These are phyloP conservation scores for Setophaga petechia DNA, from an alignment of 2,113 vertebrate species.

Conservation along the genomic window DNA sequence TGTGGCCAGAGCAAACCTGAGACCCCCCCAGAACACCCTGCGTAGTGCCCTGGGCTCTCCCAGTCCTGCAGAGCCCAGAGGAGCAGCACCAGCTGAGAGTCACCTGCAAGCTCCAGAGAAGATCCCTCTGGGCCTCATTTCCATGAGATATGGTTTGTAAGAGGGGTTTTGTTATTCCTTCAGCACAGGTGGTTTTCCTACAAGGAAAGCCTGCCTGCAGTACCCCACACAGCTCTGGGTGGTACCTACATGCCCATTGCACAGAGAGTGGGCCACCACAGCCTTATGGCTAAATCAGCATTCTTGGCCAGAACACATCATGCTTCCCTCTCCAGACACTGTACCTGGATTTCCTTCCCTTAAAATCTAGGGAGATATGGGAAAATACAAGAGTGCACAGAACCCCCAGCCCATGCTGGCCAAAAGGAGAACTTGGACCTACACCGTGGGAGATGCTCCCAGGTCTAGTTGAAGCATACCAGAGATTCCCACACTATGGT, in stretches of 20 bases:
- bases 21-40: not conserved
- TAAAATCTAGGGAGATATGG: not conserved
- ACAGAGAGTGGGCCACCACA: fast-evolving
- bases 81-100: not conserved
- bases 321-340: not conserved
- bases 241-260: not conserved
- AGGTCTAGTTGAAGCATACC: not conserved
- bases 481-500: not conserved
- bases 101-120: fast-evolving
- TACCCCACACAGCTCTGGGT: not conserved
- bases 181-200: not conserved
- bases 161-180: not conserved
- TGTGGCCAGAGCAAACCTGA: fast-evolving
- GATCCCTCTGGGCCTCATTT: not conserved
- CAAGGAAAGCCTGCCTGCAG: not conserved
- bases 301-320: not conserved
- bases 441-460: fast-evolving
- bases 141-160: fast-evolving
- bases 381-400: not conserved
- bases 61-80: not conserved
- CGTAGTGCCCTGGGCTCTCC: not conserved
- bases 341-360: not conserved
- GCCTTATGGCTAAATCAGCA: not conserved
- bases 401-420: not conserved
- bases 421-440: not conserved